A percentile compares a stretch with the other conserved stretches of the same genome.
Conservation (phyloP, 2,797 vertebrate genomes). For the Florisuga fusca region DNA sequence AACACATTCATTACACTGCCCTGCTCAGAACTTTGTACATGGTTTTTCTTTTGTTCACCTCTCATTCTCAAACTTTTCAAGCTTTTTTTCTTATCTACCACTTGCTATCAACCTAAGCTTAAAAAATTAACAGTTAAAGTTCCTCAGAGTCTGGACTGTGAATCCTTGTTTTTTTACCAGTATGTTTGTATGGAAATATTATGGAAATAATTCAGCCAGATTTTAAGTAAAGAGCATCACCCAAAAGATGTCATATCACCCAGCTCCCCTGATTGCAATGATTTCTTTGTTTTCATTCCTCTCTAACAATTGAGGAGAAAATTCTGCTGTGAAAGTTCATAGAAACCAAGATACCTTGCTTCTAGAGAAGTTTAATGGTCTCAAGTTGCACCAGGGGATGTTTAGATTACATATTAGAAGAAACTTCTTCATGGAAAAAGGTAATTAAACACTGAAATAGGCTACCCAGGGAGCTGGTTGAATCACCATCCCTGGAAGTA, state of each 20-base stretch:
- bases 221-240: neutral
- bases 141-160: neutral
- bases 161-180: neutral
- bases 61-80: neutral
- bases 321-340: neutral
- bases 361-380: neutral
- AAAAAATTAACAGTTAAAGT: neutral
- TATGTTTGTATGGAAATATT: neutral
- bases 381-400: too few species aligned
- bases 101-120: neutral
- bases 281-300: constrained; percentile 1
- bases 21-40: neutral
- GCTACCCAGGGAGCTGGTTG: too few species aligned
- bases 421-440: too few species aligned
- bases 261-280: neutral
- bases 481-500: too few species aligned
- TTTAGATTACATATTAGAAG: too few species aligned
- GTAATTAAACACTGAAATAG: too few species aligned
- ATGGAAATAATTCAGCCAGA: neutral
- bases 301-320: neutral
- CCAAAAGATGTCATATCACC: neutral
- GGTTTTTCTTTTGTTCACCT: neutral
- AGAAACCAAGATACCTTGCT: neutral
- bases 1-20: neutral
- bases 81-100: neutral